phyloP scores from a whole-genome alignment of 2,113 vertebrate species.

The human region GRCh38 chr16:25741001-25741500 shows the following conservation, averaged over 20 bases:
- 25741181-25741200: slow-evolving; percentile 79
- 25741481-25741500: slow-evolving; percentile 39
- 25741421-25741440: neutral
- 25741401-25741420: neutral
- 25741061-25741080: slow-evolving; percentile 36
- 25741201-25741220: slow-evolving; percentile 83
- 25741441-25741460: neutral
- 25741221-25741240: slow-evolving; percentile 82
- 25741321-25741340: slow-evolving; percentile 78
- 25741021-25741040: neutral
- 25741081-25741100: slow-evolving; percentile 47
- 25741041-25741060: neutral
- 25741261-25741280: slow-evolving; percentile 73
- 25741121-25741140: slow-evolving; percentile 72
- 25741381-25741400: neutral
- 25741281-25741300: slow-evolving; percentile 82
- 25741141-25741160: slow-evolving; percentile 77
- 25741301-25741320: slow-evolving; percentile 82
- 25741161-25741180: slow-evolving; percentile 64
- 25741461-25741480: neutral
- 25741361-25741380: slow-evolving; percentile 71
- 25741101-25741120: slow-evolving; percentile 64
- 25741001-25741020: slow-evolving; percentile 22
- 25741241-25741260: slow-evolving; percentile 80
- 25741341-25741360: slow-evolving; percentile 81